Evolutionary conservation across 2,888 invertebrate genomes (phyloP).

Genomic region (Labia minor): DNA sequence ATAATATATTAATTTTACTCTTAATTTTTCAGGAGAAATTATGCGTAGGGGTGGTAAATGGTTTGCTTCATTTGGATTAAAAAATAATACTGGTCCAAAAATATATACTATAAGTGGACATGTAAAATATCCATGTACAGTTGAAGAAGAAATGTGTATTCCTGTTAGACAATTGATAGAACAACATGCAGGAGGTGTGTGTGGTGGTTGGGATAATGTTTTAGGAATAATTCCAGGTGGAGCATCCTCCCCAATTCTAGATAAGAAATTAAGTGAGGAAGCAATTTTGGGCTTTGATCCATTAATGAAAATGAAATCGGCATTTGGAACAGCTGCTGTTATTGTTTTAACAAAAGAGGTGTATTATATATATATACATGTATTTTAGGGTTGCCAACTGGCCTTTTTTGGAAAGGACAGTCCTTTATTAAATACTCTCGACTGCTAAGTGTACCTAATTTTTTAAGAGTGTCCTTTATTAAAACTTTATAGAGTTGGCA

Average conservation of each 20-base stretch:
- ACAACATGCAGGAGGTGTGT: conserved; percentile 49
- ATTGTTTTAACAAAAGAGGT: conserved; percentile 52
- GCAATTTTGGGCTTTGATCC: conserved; percentile 56
- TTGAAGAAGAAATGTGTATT: conserved; percentile 54
- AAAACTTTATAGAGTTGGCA: too few species aligned
- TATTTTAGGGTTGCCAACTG: too few species aligned
- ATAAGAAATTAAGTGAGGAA: conserved; percentile 48
- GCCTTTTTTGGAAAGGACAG: background rate
- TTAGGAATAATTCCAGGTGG: conserved; percentile 52
- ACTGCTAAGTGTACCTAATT: too few species aligned
- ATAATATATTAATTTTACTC: too few species aligned
- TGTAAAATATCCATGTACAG: conserved; percentile 50
- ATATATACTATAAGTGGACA: conserved; percentile 53
- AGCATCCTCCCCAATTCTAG: conserved; percentile 51
- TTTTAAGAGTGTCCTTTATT: too few species aligned
- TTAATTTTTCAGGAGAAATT: conserved; percentile 36
- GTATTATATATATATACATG: background rate
- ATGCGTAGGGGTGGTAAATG: conserved; percentile 50
- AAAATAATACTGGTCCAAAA: conserved; percentile 51
- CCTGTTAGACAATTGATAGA: conserved; percentile 49
- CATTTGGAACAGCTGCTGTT: conserved; percentile 51
- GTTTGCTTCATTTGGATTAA: conserved; percentile 49
- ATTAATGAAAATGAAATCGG: conserved; percentile 45
- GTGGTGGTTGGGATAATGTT: conserved; percentile 55
- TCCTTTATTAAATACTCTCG: too few species aligned